Conservation (phyloP, 2,888 invertebrate genomes). For the Petrolisthes cinctipes region DNA sequence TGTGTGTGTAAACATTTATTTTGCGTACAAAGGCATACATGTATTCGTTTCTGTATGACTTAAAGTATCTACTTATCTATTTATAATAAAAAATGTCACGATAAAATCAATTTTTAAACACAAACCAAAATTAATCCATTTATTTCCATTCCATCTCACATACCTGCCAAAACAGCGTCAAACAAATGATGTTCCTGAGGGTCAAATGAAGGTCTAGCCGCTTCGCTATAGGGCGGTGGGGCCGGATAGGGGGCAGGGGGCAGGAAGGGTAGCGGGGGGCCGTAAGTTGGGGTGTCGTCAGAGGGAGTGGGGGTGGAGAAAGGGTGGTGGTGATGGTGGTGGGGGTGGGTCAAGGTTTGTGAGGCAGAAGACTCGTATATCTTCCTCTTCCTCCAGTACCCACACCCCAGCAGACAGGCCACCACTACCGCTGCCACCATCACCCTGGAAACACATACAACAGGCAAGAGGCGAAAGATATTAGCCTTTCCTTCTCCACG, state of each 20-base stretch:
- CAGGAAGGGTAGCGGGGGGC: constrained; percentile 52
- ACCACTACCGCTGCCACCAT: constrained; percentile 34
- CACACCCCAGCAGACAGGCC: constrained; percentile 28
- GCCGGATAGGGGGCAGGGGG: constrained; percentile 56
- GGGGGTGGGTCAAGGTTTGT: constrained; percentile 40
- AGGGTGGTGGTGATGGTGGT: constrained; percentile 40
- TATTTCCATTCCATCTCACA: constrained; percentile 7
- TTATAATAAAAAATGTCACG: too few species aligned
- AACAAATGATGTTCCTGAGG: constrained; percentile 50
- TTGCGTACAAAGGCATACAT: too few species aligned
- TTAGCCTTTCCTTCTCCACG: neutral
- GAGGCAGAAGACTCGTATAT: constrained; percentile 51
- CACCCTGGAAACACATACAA: constrained; percentile 19
- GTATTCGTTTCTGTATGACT: too few species aligned
- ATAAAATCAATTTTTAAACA: too few species aligned
- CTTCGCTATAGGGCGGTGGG: constrained; percentile 59
- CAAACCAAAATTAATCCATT: neutral
- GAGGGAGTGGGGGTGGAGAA: constrained; percentile 52
- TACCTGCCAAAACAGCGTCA: constrained; percentile 50
- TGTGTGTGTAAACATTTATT: too few species aligned
- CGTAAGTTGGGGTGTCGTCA: constrained; percentile 50
- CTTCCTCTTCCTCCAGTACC: constrained; percentile 39
- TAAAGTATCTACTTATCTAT: too few species aligned
- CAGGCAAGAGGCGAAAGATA: neutral
- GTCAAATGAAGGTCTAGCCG: constrained; percentile 48